Conservation (phyloP, 2,113 vertebrate genomes). For the Vombatus ursinus region DNA sequence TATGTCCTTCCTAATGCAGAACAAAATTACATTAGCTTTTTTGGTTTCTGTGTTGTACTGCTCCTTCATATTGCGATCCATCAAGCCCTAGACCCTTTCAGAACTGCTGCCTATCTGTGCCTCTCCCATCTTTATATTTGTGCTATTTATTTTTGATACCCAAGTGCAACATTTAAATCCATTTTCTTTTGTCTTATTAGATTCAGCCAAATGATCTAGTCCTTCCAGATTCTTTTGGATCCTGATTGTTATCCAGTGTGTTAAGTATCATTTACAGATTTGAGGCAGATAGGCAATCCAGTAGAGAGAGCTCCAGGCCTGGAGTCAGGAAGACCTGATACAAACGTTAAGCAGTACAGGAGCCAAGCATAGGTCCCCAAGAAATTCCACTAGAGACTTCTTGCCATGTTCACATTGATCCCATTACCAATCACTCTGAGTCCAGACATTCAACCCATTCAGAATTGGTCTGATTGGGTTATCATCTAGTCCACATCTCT, state of each 20-base stretch:
- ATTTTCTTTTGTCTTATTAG: background rate
- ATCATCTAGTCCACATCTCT: background rate
- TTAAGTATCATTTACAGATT: background rate
- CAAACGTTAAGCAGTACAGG: background rate
- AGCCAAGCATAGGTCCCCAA: background rate
- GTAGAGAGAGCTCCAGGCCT: background rate
- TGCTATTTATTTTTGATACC: background rate
- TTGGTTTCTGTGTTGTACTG: background rate
- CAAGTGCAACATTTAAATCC: background rate
- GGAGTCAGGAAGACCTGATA: background rate
- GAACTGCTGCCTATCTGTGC: background rate
- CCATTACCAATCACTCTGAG: background rate
- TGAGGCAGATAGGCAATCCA: background rate
- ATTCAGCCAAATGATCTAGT: background rate
- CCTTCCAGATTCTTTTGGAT: background rate
- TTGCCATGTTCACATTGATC: background rate
- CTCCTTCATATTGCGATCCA: background rate
- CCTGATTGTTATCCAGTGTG: background rate
- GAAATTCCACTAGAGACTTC: background rate
- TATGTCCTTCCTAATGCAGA: background rate
- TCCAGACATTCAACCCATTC: background rate
- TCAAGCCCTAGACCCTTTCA: background rate
- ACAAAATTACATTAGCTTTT: background rate
- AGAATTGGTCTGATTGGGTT: background rate
- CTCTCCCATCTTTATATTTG: background rate